phyloP scores from a whole-genome alignment of 2,888 invertebrate genomes.

The Bruchidius siliquastri region DNA sequence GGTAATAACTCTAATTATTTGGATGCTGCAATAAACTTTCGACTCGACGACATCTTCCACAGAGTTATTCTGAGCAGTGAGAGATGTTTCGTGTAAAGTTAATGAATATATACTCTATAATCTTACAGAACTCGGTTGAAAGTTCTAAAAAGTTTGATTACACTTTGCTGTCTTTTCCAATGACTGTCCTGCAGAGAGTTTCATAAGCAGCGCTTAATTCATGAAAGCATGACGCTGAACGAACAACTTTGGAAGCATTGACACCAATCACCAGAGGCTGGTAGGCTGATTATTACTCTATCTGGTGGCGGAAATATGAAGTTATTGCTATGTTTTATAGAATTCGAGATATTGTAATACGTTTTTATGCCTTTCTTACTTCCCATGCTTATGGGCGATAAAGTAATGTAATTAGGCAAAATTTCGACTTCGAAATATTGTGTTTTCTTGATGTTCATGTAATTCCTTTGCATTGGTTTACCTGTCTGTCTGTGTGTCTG shows the following conservation, averaged over 20 bases:
- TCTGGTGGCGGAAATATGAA: no score
- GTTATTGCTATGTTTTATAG: no score
- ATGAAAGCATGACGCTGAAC: not conserved
- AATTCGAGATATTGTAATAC: no score
- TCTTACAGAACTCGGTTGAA: not conserved
- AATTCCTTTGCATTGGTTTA: no score
- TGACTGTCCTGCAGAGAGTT: not conserved
- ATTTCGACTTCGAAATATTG: no score
- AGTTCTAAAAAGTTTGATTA: not conserved
- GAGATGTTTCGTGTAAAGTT: not conserved
- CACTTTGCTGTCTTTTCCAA: not conserved
- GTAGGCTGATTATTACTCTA: no score
- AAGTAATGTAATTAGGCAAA: no score
- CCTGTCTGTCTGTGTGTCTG: no score
- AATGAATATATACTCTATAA: not conserved
- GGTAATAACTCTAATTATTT: not conserved
- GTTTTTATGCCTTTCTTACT: no score
- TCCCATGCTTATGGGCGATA: no score
- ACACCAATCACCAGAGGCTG: no score
- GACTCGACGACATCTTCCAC: not conserved
- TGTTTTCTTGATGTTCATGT: no score
- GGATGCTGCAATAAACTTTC: not conserved
- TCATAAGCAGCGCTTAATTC: not conserved
- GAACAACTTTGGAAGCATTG: not conserved
- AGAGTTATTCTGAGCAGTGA: not conserved